phyloP scores from a whole-genome alignment of 2,888 invertebrate species.

The Eristalis arbustorum region DNA sequence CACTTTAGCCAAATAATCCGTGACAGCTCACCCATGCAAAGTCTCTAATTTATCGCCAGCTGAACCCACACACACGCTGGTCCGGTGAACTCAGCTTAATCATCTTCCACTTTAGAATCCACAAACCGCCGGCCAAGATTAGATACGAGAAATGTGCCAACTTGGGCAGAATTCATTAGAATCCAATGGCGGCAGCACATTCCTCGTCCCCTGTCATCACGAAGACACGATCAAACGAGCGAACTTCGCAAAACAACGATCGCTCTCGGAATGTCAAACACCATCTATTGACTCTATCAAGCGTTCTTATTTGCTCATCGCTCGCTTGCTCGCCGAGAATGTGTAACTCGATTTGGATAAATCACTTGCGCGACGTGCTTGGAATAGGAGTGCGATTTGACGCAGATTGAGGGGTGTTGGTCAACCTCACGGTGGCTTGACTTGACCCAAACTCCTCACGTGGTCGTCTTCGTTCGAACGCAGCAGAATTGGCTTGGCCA shows the following conservation, averaged over 20 bases:
- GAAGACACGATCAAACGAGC: not conserved
- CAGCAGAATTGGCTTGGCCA: too few relatives aligned
- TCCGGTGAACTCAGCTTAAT: slow-evolving; percentile 7
- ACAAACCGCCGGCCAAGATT: not conserved
- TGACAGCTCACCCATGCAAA: not conserved
- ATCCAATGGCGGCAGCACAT: not conserved
- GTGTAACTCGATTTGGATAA: not conserved
- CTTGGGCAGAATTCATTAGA: not conserved
- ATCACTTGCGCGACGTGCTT: not conserved
- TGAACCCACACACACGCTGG: slow-evolving; percentile 1
- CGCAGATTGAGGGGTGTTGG: too few relatives aligned
- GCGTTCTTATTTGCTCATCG: not conserved
- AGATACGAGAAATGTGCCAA: not conserved
- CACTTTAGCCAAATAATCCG: not conserved
- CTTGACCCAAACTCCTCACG: too few relatives aligned
- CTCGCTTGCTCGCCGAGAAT: not conserved
- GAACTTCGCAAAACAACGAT: slow-evolving; percentile 18
- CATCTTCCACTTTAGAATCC: not conserved
- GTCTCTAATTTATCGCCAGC: not conserved
- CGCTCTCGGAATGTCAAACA: slow-evolving; percentile 17
- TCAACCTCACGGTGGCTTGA: too few relatives aligned
- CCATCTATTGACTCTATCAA: not conserved
- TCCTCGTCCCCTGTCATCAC: not conserved
- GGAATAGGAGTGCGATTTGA: not conserved
- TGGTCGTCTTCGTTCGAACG: too few relatives aligned